These are phyloP conservation scores for Diachasmimorpha longicaudata DNA, from an alignment of 1,140 invertebrate species.

Conservation along the genomic window DNA sequence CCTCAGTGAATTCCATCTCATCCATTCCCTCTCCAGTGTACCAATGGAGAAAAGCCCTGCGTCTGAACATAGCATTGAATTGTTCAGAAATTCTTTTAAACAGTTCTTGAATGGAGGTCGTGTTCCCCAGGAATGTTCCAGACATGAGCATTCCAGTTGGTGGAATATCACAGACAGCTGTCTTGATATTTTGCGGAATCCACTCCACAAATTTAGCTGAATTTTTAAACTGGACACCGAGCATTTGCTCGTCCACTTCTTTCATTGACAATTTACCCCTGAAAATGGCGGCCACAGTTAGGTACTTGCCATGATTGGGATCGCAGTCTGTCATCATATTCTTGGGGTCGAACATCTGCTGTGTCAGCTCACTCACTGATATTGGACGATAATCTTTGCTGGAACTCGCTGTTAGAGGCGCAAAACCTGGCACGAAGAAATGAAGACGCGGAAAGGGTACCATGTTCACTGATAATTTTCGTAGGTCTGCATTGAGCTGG, in stretches of 20 bases:
- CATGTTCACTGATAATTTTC: not conserved
- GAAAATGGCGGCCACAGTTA: constrained; percentile 83
- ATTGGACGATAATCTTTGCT: not conserved
- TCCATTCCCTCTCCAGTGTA: constrained; percentile 75
- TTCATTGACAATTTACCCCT: constrained; percentile 73
- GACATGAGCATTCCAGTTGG: constrained; percentile 67
- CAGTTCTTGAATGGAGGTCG: constrained; percentile 69
- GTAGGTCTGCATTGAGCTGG: not conserved
- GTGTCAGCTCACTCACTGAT: not conserved
- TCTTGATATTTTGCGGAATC: constrained; percentile 66
- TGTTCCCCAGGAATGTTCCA: constrained; percentile 64
- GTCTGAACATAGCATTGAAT: constrained; percentile 73
- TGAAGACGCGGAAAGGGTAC: not conserved
- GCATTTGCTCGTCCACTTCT: too few species aligned
- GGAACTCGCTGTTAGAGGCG: not conserved
- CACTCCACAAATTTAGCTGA: constrained; percentile 70
- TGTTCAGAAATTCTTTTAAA: constrained; percentile 71
- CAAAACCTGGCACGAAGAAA: constrained; percentile 5
- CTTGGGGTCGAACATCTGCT: not conserved
- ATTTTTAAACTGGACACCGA: constrained; percentile 74
- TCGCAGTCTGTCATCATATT: not conserved
- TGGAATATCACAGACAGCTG: constrained; percentile 72
- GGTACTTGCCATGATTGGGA: constrained; percentile 58
- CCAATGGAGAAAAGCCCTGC: too few species aligned
- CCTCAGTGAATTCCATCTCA: constrained; percentile 67